Percentiles rank a stretch among this genome's conserved stretches.
Conservation (phyloP, 2,797 vertebrate genomes). For the Tokudaia tokunoshimensis region DNA sequence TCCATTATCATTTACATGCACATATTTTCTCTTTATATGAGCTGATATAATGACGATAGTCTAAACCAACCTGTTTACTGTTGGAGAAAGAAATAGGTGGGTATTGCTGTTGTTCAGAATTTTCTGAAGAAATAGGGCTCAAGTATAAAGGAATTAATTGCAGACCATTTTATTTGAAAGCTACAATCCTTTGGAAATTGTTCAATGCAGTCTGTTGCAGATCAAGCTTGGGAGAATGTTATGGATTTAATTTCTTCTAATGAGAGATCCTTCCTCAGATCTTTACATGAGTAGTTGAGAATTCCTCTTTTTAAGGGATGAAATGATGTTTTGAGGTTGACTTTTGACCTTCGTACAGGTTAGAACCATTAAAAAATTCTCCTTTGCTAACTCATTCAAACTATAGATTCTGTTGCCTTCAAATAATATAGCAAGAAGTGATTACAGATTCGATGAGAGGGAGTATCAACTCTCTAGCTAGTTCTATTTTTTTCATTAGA, state of each 20-base stretch:
- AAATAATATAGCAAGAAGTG: constrained; percentile 45
- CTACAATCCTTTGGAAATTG: neutral
- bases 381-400: constrained; percentile 5
- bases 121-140: constrained; percentile 54
- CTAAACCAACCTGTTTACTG: constrained; percentile 65
- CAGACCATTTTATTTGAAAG: constrained; percentile 57
- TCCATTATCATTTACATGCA: constrained; percentile 61
- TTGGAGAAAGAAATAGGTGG: constrained; percentile 58
- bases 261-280: neutral
- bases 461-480: neutral
- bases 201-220: neutral
- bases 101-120: constrained; percentile 51
- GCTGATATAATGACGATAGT: constrained; percentile 62
- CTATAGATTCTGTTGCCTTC: constrained; percentile 45
- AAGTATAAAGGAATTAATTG: constrained; percentile 63
- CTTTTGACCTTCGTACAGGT: constrained; percentile 24
- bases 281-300: constrained; percentile 35
- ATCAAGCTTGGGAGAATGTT: neutral
- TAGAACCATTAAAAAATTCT: neutral
- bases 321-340: constrained; percentile 9
- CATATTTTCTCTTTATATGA: constrained; percentile 63
- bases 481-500: constrained; percentile 56
- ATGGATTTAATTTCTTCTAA: neutral
- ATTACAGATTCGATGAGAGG: constrained; percentile 43
- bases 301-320: neutral